phyloP scores from a whole-genome alignment of 2,888 invertebrate species.

The Melanchra persicariae region DNA sequence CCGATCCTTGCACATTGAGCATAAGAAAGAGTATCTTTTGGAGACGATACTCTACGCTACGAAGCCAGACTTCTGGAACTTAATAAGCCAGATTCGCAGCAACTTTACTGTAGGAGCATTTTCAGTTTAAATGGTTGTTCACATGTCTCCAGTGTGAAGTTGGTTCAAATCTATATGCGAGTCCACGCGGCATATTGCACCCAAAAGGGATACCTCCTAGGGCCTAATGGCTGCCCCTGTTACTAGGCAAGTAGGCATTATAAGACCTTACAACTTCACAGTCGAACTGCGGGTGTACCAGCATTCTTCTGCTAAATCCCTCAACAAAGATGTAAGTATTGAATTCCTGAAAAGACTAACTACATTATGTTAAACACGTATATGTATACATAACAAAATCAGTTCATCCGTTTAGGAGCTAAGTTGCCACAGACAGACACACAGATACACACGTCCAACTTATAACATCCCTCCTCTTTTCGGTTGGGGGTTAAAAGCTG shows the following conservation, averaged over 20 bases:
- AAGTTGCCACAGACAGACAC: too few species aligned
- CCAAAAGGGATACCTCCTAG: neutral
- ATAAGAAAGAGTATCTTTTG: neutral
- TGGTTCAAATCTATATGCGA: neutral
- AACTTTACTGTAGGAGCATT: neutral
- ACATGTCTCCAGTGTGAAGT: neutral
- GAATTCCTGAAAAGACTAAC: conserved; percentile 40
- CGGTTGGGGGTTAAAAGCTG: neutral
- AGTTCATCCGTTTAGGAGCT: too few species aligned
- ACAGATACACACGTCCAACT: too few species aligned
- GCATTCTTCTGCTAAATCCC: neutral
- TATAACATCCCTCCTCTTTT: too few species aligned
- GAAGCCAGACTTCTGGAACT: neutral
- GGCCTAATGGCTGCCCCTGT: neutral
- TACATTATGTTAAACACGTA: conserved; percentile 34
- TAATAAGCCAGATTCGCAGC: neutral
- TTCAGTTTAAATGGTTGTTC: neutral
- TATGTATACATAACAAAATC: neutral
- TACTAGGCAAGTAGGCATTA: neutral
- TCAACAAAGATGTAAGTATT: neutral
- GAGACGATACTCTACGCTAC: neutral
- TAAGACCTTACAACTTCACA: neutral
- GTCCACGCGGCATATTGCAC: neutral
- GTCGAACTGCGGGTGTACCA: neutral
- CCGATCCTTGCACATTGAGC: neutral